Percentiles rank a stretch among this genome's conserved stretches.
These are phyloP conservation scores for Limnephilus auricula DNA, from an alignment of 2,888 invertebrate species.

Conservation along the genomic window DNA sequence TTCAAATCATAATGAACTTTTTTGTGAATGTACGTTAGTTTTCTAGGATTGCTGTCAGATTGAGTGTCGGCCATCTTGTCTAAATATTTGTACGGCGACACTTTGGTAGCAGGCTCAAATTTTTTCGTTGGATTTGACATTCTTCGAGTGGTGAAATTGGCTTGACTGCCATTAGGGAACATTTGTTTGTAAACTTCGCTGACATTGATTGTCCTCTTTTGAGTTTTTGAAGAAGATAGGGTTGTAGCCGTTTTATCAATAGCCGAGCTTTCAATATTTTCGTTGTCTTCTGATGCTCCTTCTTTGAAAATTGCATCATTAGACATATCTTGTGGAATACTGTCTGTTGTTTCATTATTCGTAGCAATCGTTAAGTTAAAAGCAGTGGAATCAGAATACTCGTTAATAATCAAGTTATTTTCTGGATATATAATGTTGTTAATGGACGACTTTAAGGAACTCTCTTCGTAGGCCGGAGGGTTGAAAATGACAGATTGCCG, in stretches of 20 bases:
- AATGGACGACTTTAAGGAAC: background rate
- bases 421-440: background rate
- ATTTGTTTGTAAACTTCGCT: slow-evolving; percentile 60
- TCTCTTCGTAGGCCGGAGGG: slow-evolving; percentile 1
- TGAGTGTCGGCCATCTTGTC: slow-evolving; percentile 63
- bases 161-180: slow-evolving; percentile 33
- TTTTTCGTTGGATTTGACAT: background rate
- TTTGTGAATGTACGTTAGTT: slow-evolving; percentile 72
- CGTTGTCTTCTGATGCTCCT: background rate
- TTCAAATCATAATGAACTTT: slow-evolving; percentile 73
- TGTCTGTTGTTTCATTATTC: background rate
- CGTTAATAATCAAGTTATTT: background rate
- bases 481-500: slow-evolving; percentile 75
- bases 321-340: background rate
- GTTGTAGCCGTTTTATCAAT: background rate
- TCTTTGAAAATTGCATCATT: background rate
- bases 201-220: slow-evolving; percentile 56
- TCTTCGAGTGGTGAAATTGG: slow-evolving; percentile 20
- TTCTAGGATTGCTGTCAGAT: slow-evolving; percentile 57
- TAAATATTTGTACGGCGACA: background rate
- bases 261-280: background rate
- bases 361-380: background rate
- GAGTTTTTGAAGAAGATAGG: background rate
- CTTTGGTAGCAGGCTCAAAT: background rate
- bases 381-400: background rate